Base-by-base conservation (phyloP, 1,140 invertebrate species). In the Trachelipus rathkii region DNA sequence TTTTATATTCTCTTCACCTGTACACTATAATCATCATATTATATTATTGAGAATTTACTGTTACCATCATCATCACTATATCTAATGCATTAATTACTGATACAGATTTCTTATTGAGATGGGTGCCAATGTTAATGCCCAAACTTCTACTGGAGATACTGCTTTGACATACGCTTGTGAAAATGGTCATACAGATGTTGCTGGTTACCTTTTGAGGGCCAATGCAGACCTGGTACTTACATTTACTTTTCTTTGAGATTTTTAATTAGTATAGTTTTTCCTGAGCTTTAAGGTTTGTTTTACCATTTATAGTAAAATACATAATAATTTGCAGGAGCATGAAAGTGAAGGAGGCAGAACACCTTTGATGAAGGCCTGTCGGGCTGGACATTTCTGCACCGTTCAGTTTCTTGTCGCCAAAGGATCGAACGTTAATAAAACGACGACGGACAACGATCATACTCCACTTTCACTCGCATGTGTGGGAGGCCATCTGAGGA, bases 281-380 rank as follows among this genome's bases (percentile, higher is more conserved):
- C 2, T 60, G 4, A 19, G 50, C 11, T 60, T 60, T 60, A 60
- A 19, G 8, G 8, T 60, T 60, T 19, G 1, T 60, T 60, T 2
- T 11, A 15, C 67, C 71, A 33, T 3, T 33, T 3, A 33, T 33
- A 3, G 1, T 33, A 6, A 33, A 33, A 1, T 3, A 33, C 1
- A 33, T 33, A 33, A 33, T 82, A 72, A 24, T 68, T 82, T 83
- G 78, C 82, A 90, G 89, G 94, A 96, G 86, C 94, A 96, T 84
- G 92, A 94, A 86, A 95, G 92, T n/a, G 94, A 95, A 88, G 95
- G 93, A 81, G 95, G 92, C 50, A 89, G 93, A 85, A 98, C 97
- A 45, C 97, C 97, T 44, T 86, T 99, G 77, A 99, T 99, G 97
- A 94, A 99, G 86, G 96, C 97, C n/a, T 95, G 95, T 79, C 91